Conservation (phyloP, 1,140 invertebrate genomes). For the Leucophenga varia region DNA sequence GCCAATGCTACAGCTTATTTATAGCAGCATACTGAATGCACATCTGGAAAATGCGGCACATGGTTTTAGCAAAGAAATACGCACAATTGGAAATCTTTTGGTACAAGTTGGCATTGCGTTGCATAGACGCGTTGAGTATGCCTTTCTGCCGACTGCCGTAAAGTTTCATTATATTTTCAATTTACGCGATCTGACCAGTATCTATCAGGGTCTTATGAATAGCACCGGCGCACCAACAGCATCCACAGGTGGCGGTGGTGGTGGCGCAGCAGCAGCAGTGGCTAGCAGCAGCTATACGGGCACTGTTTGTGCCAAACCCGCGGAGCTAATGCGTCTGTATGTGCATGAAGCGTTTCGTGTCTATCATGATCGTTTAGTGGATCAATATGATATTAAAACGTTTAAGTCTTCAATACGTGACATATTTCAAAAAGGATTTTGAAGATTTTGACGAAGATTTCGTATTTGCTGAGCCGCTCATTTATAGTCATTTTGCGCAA, state of each 20-base stretch:
- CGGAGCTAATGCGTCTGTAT: slow-evolving; percentile 79
- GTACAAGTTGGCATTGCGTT: slow-evolving; percentile 75
- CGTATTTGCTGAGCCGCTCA: slow-evolving; percentile 73
- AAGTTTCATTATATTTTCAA: slow-evolving; percentile 98
- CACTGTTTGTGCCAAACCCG: slow-evolving; percentile 65
- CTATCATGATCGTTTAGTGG: slow-evolving; percentile 88
- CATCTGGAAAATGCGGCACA: slow-evolving; percentile 70
- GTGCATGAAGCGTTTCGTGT: slow-evolving; percentile 88
- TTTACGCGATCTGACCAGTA: slow-evolving; percentile 87
- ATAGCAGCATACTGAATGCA: slow-evolving; percentile 76
- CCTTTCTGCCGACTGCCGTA: slow-evolving; percentile 87
- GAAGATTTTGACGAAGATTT: slow-evolving; percentile 72
- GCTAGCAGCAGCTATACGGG: slow-evolving; percentile 28
- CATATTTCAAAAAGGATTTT: slow-evolving; percentile 84
- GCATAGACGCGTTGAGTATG: slow-evolving; percentile 73
- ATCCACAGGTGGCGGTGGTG: neutral
- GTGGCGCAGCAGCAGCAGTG: slow-evolving; percentile 1
- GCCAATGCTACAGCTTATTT: slow-evolving; percentile 83
- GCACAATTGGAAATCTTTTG: slow-evolving; percentile 65
- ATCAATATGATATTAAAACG: slow-evolving; percentile 72
- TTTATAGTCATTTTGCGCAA: slow-evolving; percentile 89
- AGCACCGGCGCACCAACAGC: slow-evolving; percentile 49
- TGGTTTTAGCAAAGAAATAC: slow-evolving; percentile 68
- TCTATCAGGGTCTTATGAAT: slow-evolving; percentile 67
- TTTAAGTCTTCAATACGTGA: slow-evolving; percentile 78